A percentile compares a stretch with the other conserved stretches of the same genome.
Evolutionary conservation across 1,140 invertebrate genomes (phyloP).

Genomic region (Venustaconcha ellipsiformis): DNA sequence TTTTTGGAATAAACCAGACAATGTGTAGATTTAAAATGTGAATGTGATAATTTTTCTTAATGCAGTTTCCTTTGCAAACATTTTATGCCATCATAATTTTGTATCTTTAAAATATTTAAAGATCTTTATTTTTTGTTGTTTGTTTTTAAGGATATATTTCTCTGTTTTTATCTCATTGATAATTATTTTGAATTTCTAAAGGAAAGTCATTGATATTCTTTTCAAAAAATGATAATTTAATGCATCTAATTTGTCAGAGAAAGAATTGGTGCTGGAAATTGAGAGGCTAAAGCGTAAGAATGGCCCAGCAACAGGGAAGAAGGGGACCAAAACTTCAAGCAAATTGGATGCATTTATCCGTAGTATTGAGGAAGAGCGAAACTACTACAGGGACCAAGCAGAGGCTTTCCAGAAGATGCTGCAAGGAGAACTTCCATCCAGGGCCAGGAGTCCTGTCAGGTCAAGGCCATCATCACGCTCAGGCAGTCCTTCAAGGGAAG

Average conservation of each 20-base stretch:
- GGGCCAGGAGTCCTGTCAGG: constrained; percentile 36
- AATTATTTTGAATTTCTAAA: no score
- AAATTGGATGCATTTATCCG: constrained; percentile 65
- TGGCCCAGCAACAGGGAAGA: constrained; percentile 40
- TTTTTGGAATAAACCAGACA: no score
- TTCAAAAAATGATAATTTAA: neutral
- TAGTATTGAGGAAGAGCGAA: constrained; percentile 67
- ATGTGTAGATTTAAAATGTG: no score
- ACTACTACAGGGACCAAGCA: constrained; percentile 68
- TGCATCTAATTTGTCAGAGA: constrained; percentile 55
- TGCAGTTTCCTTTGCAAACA: no score
- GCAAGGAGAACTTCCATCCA: constrained; percentile 44
- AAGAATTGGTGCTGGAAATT: constrained; percentile 68
- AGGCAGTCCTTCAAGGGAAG: constrained; percentile 51
- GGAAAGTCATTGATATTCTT: no score
- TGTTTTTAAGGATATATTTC: no score
- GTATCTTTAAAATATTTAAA: no score
- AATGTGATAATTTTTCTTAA: no score
- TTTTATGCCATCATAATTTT: no score
- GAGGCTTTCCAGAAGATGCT: constrained; percentile 62
- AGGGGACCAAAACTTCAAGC: constrained; percentile 57
- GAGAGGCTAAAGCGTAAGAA: constrained; percentile 65
- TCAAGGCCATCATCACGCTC: constrained; percentile 44
- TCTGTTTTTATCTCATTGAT: no score
- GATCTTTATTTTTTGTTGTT: no score